Percentiles rank a stretch among this genome's conserved stretches.
Conservation (phyloP, 2,113 vertebrate genomes). For the western clawed frog (Xenopus tropicalis) region UCB_Xtro_10.0 CM004443.2:9702001-9702500, state of each 20-base stretch:
- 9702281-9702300: no score
- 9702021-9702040: background rate
- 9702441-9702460: no score
- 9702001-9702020: conserved; percentile 8
- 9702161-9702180: background rate
- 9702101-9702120: background rate
- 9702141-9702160: background rate
- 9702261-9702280: no score
- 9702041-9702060: conserved; percentile 3
- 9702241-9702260: background rate
- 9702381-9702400: no score
- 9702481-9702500: no score
- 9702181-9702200: background rate
- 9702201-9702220: background rate
- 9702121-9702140: background rate
- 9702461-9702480: no score
- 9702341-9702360: no score
- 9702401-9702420: no score
- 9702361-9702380: no score
- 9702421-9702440: no score
- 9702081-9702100: background rate
- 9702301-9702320: no score
- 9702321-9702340: no score
- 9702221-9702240: background rate
- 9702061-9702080: background rate